Base-by-base conservation (phyloP, 1,140 invertebrate genomes). In the Drosophila parabipectinata region DNA sequence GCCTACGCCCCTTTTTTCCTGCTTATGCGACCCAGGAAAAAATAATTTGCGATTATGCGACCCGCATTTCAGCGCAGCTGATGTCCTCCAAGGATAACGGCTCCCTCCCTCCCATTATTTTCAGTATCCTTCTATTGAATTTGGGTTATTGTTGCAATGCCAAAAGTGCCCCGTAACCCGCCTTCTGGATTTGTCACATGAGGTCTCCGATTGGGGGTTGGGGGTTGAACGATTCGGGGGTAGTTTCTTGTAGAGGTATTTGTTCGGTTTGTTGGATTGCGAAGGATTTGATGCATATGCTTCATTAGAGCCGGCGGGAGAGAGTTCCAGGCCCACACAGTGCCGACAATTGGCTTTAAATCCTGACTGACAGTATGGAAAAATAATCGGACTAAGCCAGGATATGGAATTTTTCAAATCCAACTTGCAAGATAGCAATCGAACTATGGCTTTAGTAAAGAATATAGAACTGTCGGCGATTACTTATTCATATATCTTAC, bases 41-140 rank as follows among this genome's bases (percentile, higher is more conserved):
- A 85, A 85, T 85, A 63, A 84, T 79, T 71, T 79, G 83, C 75
- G 81, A 85, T 85, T 85, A 87, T 78, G 74, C 48, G 69, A 72
- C 82, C 81, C 82, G 82, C 68, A 72, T 72, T 37, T 53, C 32
- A 45, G 53, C 26, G 71, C 82, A 87, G 82, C 82, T 88, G 83
- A 87, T 75, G 75, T 51, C 59, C 61, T 28, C 37, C 55, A 53
- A 72, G 68, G 62, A 84, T 79, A 72, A 63, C 68, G 72, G 58
- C 37, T 32, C 10, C 7, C 41, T 21, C 64, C 58, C 39, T 51
- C 32, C 15, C 45, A 37, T 67, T 53, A 55, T 60, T 28, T 39
- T 63, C 45, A 53, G 64, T 79, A 82, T 78, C 59, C 80, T 69
- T 79, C 79, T 77, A 88, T 88, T 80, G 68, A 77, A 88, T 80